Evolutionary conservation across 2,113 vertebrate genomes (phyloP).

Genomic region (Dolichallabes microphthalmus): DNA sequence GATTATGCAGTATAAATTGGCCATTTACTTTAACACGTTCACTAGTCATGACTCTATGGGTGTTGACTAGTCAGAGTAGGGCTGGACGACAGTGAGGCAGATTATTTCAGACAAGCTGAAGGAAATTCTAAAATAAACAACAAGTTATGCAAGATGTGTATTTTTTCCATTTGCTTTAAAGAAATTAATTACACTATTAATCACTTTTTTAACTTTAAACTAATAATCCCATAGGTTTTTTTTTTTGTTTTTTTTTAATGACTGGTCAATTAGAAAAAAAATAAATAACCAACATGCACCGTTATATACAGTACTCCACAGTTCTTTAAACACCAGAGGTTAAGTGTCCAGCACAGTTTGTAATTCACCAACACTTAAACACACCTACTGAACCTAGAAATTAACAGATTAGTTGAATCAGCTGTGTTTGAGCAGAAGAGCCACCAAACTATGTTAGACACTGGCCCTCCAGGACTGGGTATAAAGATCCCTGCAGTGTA

Average conservation of each 20-base stretch:
- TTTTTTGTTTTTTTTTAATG: background rate
- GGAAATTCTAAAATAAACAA: background rate
- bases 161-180: background rate
- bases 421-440: too few species aligned
- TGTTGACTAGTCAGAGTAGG: background rate
- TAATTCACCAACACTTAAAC: too few species aligned
- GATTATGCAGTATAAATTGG: background rate
- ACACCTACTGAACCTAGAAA: too few species aligned
- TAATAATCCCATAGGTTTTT: too few species aligned
- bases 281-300: background rate
- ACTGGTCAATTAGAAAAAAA: background rate
- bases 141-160: background rate
- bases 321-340: too few species aligned
- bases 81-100: background rate
- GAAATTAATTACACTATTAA: background rate
- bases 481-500: too few species aligned
- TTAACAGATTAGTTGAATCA: too few species aligned
- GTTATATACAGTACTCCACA: background rate
- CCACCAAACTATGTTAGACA: too few species aligned
- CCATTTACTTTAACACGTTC: background rate
- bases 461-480: too few species aligned
- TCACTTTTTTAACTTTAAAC: background rate
- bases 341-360: too few species aligned
- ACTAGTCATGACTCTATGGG: background rate
- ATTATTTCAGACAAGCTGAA: background rate